These are phyloP conservation scores for Lutjanus argentimaculatus DNA, from an alignment of 2,797 vertebrate genomes.

Conservation along the genomic window DNA sequence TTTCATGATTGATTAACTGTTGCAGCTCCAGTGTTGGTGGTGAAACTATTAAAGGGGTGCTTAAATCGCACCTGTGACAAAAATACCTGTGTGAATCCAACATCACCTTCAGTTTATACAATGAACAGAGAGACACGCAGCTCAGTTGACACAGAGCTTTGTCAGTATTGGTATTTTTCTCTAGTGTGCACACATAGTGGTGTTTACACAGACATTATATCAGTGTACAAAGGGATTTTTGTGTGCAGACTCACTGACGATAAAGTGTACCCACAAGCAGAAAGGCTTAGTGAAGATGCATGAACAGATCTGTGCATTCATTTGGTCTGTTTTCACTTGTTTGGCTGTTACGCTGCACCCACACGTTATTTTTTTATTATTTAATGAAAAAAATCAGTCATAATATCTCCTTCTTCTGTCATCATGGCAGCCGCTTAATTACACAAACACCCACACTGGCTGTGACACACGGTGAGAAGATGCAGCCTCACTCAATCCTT, in stretches of 20 bases:
- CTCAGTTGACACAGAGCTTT: slow-evolving; percentile 66
- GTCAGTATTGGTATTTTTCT: slow-evolving; percentile 43
- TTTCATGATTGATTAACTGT: no score
- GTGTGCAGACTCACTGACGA: slow-evolving; percentile 21
- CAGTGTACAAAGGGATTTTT: slow-evolving; percentile 63
- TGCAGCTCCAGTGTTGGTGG: no score
- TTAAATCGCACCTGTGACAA: background rate
- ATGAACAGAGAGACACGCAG: slow-evolving; percentile 15
- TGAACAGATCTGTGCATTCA: background rate
- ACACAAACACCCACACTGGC: slow-evolving; percentile 50
- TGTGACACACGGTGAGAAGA: slow-evolving; percentile 51
- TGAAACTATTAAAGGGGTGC: background rate
- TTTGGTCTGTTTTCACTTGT: slow-evolving; percentile 22
- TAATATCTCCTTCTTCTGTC: slow-evolving; percentile 33
- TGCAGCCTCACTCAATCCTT: slow-evolving; percentile 55
- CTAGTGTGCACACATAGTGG: background rate
- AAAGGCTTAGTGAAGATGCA: slow-evolving; percentile 25
- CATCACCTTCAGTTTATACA: slow-evolving; percentile 47
- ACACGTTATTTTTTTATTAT: slow-evolving; percentile 27
- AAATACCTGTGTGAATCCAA: slow-evolving; percentile 1
- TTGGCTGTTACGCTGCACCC: slow-evolving; percentile 20
- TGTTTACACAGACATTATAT: slow-evolving; percentile 54
- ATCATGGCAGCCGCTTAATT: slow-evolving; percentile 41
- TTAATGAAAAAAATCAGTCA: slow-evolving; percentile 25
- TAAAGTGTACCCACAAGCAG: slow-evolving; percentile 19